Evolutionary conservation across 2,113 vertebrate genomes (phyloP), one percentile per base, ranked within the genome.

Genomic region (Nestor notabilis): DNA sequence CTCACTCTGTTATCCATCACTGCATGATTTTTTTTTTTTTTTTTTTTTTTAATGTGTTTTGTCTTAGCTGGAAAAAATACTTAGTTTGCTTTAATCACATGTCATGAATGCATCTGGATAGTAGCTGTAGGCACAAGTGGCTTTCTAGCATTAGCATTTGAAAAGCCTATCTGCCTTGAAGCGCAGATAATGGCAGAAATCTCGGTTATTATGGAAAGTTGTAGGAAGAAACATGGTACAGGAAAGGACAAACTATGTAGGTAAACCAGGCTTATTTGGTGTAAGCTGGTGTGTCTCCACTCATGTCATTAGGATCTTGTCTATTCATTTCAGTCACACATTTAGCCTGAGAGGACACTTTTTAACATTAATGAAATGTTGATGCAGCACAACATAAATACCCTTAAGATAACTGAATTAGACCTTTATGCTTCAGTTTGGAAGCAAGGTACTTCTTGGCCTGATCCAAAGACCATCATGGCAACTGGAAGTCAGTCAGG

Each of bases 91-190:
- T 82, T 89, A 64, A 93, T 89, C 64, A 71, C 14, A 80, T 28
- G 60, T 94, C 76, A 85, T 96, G 95, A 95, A 83, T 94, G 65
- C 8, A 87, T 33, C 49, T 60, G 74, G 91, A 63, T 43, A 96
- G 92, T 33, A 92, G 29, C 70, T 63, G 56, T 63, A 76, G 44
- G 50, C 25, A 89, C 31, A 90, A 60, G 33, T 64, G 14, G 28
- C 43, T 92, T 91, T 90, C 64, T 86, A 76, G 43, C 58, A 55
- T 70, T 71, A 91, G 47, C 46, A 66, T 72, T 70, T 35, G 18
- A 79, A 95, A 93, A 91, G 24, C 63, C 28, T 49, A 31, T 8
- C 28, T 71, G 29, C 23, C 52, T 80, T 63, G 25, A 77, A 80
- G 43, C 0, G 3, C 33, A 74, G 35, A 10, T 11, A 37, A 16